These are phyloP conservation scores for Bombus sibiricus DNA, from an alignment of 1,140 invertebrate genomes.

Conservation along the genomic window DNA sequence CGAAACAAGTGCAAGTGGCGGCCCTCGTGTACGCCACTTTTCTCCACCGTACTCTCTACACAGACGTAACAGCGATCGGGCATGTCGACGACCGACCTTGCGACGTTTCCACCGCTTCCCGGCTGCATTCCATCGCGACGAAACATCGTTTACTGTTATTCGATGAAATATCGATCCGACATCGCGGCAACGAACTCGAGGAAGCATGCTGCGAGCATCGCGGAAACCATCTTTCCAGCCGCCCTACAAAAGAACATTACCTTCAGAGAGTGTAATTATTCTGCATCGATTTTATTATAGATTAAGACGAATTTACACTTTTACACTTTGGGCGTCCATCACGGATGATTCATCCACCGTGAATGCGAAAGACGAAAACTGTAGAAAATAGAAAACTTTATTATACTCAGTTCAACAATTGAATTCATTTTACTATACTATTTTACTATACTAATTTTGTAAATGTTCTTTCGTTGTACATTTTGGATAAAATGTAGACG, in stretches of 20 bases:
- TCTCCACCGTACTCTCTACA: slow-evolving; percentile 6
- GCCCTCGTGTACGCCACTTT: slow-evolving; percentile 19
- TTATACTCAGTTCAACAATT: not conserved
- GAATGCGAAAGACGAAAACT: not conserved
- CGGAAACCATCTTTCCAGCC: not conserved
- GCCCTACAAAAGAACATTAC: not conserved
- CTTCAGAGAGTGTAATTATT: not conserved
- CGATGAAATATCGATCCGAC: slow-evolving; percentile 29
- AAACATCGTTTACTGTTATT: slow-evolving; percentile 28
- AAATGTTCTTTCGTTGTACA: too few species aligned
- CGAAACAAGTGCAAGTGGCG: slow-evolving; percentile 13
- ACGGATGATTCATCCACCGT: not conserved
- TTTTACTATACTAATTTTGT: too few species aligned
- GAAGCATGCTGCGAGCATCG: not conserved
- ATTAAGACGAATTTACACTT: not conserved
- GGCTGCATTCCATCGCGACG: slow-evolving; percentile 15
- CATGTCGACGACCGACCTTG: slow-evolving; percentile 66
- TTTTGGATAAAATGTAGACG: too few species aligned
- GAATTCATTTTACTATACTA: not conserved
- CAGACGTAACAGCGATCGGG: slow-evolving; percentile 21
- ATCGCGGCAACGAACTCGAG: not conserved
- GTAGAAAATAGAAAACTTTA: not conserved
- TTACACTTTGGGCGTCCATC: not conserved
- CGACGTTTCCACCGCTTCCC: slow-evolving; percentile 55
- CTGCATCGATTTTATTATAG: slow-evolving; percentile 9